Evolutionary conservation across 2,113 vertebrate genomes (phyloP), one percentile per base, ranked within the genome.

Genomic region (Marmota flaviventris): DNA sequence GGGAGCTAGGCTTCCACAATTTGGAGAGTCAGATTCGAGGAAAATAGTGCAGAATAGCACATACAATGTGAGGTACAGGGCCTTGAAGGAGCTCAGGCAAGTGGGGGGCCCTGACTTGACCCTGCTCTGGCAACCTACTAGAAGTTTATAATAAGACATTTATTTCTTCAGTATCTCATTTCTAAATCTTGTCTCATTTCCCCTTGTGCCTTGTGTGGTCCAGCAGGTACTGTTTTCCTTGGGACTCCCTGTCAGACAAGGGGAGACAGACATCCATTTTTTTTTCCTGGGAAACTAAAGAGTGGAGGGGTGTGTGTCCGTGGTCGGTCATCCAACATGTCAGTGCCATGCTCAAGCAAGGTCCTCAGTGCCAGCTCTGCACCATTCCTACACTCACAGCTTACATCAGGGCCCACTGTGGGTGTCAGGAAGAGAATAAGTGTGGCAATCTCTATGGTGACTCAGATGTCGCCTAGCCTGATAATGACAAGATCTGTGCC

Each of bases 321-420:
- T 1, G 5, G 24, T 67, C 70, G 17, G 75, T 84, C 56, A 18
- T 58, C 83, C 45, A 51, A n/a, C 34, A 2, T 0, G 0, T 29
- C 10, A 39, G 37, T 17, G 34, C 5, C 0, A 0, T 16, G 81
- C n/a, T 27, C 53, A 13, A 0, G 14, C 7, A 2, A 45, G 17
- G 37, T 22, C n/a, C 37, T 48, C 42, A 2, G 45, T 2, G 18
- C 39, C 48, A 12, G 42, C 14, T 45, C 14, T 37, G 34, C 5
- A 2, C 61, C 5, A 0, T 27, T 45, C 39, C 6, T 5, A 25
- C 58, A 3, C 39, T 87, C 58, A 4, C 25, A 17, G 16, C 11
- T 42, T 4, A 9, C 3, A 27, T 6, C 3, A 48, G 61, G 13
- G 39, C 32, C 18, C 29, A 37, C 25, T 39, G 8, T 10, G 39